phyloP scores from a whole-genome alignment of 2,888 invertebrate species.

The Myopa testacea region DNA sequence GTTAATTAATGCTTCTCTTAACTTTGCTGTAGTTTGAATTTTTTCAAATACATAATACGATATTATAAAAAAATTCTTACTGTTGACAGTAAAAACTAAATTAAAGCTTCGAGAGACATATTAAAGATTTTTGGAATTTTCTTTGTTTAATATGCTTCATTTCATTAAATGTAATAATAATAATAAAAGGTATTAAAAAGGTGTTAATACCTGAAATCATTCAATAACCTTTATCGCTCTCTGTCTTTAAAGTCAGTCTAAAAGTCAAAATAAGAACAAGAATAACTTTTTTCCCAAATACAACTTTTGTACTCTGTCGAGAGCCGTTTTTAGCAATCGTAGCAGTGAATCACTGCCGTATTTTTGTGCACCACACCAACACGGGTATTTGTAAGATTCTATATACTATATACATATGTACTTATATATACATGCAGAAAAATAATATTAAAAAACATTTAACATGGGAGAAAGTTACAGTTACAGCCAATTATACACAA shows the following conservation, averaged over 20 bases:
- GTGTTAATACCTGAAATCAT: not conserved
- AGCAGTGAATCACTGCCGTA: slow-evolving; percentile 50
- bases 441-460: slow-evolving; percentile 2
- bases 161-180: too few species aligned
- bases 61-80: not conserved
- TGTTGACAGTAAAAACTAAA: not conserved
- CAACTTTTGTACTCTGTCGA: too few species aligned
- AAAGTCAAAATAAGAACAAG: slow-evolving; percentile 3
- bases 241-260: not conserved
- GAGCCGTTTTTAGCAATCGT: not conserved
- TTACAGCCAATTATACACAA: slow-evolving; percentile 1
- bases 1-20: not conserved
- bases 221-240: not conserved
- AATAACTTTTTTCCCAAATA: not conserved
- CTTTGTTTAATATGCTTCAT: too few species aligned
- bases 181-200: too few species aligned
- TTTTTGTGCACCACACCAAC: slow-evolving; percentile 27
- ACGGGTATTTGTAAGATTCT: slow-evolving; percentile 29
- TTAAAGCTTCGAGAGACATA: not conserved
- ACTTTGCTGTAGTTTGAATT: not conserved
- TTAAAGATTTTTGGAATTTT: too few species aligned
- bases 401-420: slow-evolving; percentile 29
- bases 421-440: slow-evolving; percentile 22
- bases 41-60: not conserved
- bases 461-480: not conserved